Base-by-base conservation (phyloP, 1,140 invertebrate species). In the Drosophila arawakana region DNA sequence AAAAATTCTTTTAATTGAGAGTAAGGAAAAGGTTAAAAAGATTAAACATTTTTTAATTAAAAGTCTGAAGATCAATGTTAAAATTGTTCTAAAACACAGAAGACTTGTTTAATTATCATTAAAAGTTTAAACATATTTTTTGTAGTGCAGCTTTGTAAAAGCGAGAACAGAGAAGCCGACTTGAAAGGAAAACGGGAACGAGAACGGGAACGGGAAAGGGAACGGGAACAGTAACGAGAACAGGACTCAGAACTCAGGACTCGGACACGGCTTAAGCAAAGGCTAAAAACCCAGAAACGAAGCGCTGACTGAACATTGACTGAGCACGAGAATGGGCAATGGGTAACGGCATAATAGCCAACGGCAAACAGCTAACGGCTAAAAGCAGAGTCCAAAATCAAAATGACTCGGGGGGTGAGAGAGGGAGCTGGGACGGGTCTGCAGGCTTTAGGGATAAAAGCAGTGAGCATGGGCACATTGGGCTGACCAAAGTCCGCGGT, bases 281-380 rank as follows among this genome's bases (percentile, higher is more conserved):
- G 37, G 50, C 60, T 25, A 21, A 34, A 18, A 55, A 73, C 54
- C 13, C 21, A 43, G 63, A 69, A 75, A 72, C 66, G 75, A 78
- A 83, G 66, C 66, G 78, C 62, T 67, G 71, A 68, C 47, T 73
- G 81, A 85, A 86, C 81, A 85, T 54, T 85, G 81, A 57, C 71
- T 69, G 71, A 68, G 57, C 71, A 69, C 52, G 50, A 50, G 43
- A 61, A 35, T 62, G 46, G 58, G 30, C 59, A 61, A 30, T 34
- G 13, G n/a, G 18, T n/a, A 21, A 60, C 13, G 58, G 43, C 13
- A 35, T n/a, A 21, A 60, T 34, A 41, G 43, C 13, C n/a, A 21
- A 60, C 13, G 58, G 43, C 13, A 35, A 59, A 44, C 21, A 10
- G 57, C 8, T 39, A 44, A 39, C 41, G 39, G 41, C 37, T n/a